Evolutionary conservation across 1,140 invertebrate species (phyloP), one percentile per base, ranked within the genome.

Genomic region (Cherax quadricarinatus): DNA sequence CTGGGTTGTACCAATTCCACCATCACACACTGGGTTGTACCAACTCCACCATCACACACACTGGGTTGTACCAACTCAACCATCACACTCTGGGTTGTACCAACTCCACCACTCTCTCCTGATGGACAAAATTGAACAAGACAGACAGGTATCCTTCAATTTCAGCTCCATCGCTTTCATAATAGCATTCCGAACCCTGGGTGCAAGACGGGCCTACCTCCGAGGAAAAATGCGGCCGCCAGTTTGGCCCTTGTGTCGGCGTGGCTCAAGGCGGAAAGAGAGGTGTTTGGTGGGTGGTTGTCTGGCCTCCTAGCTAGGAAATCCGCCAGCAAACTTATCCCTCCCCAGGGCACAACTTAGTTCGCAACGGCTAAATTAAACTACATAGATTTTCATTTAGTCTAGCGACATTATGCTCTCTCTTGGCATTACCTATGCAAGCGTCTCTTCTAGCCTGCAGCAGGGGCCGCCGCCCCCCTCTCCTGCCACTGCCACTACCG

Each of bases 361-460:
- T 89, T 89, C 79, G 88, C 88, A 89, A 89, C 88, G 88, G 88
- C 78, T 83, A 89, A 89, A 89, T 89, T 89, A 89, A 89, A 89
- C 80, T 89, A 89, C 88, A 89, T 89, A 89, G 88, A 89, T 89
- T 89, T 89, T 89, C 88, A 89, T 89, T 89, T 89, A 89, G 88
- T 89, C 88, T 73, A 51, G 88, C 88, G 88, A 89, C 88, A 89
- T 89, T 89, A 85, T 86, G 82, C 78, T 91, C 89, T 91, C 89
- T 91, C 89, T 91, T 80, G 53, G 75, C 89, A 90, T 90, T 90
- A 90, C 89, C 89, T 90, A 90, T 90, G 89, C 89, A 90, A 84
- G 89, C 66, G 89, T 79, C 89, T 91, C 82, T 84, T 51, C 53
- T 57, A 18, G 73, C 30, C n/a, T 60, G 48, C 70, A 62, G 53